Base-by-base conservation (phyloP, 2,888 invertebrate species). In the Andricus curvator region DNA sequence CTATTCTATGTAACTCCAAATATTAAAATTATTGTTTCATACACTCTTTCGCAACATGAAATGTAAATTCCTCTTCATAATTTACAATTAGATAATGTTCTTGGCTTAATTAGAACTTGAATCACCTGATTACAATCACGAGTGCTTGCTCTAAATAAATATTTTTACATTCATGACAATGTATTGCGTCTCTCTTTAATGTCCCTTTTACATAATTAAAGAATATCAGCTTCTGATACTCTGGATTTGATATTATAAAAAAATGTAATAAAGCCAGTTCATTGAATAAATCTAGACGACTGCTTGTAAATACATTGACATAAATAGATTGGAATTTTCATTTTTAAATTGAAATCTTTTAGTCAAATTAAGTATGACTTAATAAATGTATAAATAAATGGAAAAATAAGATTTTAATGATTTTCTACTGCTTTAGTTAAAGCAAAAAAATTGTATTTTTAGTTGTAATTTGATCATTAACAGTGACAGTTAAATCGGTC, bases 401-500 rank as follows among this genome's bases (percentile, higher is more conserved):
- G 9, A 56, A 56, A 41, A 51, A 51, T 8, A n/a, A 66, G 37
- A 66, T 33, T 67, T 41, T 20, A 13, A 13, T n/a, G 9, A 13
- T 67, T 67, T 37, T n/a, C 41, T 41, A 15, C 41, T n/a, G 13
- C 17, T 70, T 48, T 25, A 48, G 25, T 48, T 48, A 25, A 25
- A 17, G 48, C 25, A 48, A 17, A 70, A 70, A 70, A 70, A 51
- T 70, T 51, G 9, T 17, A 44, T 70, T 48, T 70, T 70, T 22
- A 48, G 29, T 70, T 70, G 25, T 29, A 70, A 48, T 70, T 70
- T 70, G 29, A 70, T 70, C 25, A 68, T 9, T 29, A 17, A 25
- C 29, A 51, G 29, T 74, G 74, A 33, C 51, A 29, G n/a, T 74
- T 33, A 74, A 74, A 20, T 20, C 74, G 51, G 51, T 74, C 74